Conservation (phyloP, 2,113 vertebrate species). For the Zosterops lateralis region DNA sequence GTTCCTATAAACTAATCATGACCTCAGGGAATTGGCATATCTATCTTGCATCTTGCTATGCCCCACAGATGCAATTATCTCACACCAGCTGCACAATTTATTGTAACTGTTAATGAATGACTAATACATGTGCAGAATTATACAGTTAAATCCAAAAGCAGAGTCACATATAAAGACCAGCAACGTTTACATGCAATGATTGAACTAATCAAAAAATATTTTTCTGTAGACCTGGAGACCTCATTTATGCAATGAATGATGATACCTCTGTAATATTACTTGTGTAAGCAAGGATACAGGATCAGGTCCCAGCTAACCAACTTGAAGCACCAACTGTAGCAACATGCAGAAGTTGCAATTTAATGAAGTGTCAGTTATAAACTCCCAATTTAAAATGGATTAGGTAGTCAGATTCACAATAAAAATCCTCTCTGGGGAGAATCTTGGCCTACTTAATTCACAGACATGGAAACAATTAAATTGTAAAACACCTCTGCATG, state of each 20-base stretch:
- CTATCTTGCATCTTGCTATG: slow-evolving; percentile 32
- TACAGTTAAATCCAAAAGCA: slow-evolving; percentile 22
- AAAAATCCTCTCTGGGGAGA: slow-evolving; percentile 8
- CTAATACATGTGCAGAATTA: slow-evolving; percentile 14
- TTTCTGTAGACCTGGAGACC: not conserved
- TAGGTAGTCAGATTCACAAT: slow-evolving; percentile 7
- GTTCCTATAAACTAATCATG: slow-evolving; percentile 17
- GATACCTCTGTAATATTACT: not conserved
- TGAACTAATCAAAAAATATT: not conserved
- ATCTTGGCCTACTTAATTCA: slow-evolving; percentile 11
- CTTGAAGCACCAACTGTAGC: not conserved
- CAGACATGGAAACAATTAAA: not conserved
- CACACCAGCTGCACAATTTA: slow-evolving; percentile 26
- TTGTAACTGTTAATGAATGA: slow-evolving; percentile 42
- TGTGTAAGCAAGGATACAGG: not conserved
- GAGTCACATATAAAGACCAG: not conserved
- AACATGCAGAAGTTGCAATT: not conserved
- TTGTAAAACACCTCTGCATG: not conserved
- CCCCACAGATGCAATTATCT: slow-evolving; percentile 46
- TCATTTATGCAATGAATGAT: not conserved
- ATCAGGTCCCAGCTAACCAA: not conserved
- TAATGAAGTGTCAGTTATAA: slow-evolving; percentile 18
- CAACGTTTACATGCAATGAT: not conserved
- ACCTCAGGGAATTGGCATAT: slow-evolving; percentile 6
- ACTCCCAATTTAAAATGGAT: not conserved